Conservation (phyloP, 2,888 invertebrate genomes). For the Encarsia formosa region DNA sequence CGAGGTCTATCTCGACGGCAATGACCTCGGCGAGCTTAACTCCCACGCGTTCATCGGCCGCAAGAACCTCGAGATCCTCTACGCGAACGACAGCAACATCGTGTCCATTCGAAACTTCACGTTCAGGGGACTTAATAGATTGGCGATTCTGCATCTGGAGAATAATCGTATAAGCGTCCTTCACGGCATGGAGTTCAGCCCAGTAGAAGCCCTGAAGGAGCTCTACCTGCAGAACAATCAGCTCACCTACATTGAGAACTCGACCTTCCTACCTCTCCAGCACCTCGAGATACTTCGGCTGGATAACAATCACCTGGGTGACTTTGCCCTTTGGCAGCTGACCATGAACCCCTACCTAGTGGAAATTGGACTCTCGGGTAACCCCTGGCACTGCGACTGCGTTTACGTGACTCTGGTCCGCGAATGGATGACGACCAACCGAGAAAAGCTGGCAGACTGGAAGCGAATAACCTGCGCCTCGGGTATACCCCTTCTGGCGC, state of each 20-base stretch:
- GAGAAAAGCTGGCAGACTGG: constrained; percentile 77
- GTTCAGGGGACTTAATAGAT: constrained; percentile 78
- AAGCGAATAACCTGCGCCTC: constrained; percentile 70
- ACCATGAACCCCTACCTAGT: constrained; percentile 78
- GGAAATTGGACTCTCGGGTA: constrained; percentile 78
- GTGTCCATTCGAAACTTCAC: constrained; percentile 83
- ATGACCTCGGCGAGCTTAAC: constrained; percentile 80
- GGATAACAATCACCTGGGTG: constrained; percentile 77
- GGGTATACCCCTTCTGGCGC: constrained; percentile 68
- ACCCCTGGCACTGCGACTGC: constrained; percentile 91
- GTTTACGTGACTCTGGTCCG: constrained; percentile 75
- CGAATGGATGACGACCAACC: constrained; percentile 73
- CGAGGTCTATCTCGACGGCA: constrained; percentile 89
- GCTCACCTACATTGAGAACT: constrained; percentile 77
- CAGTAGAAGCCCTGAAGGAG: constrained; percentile 77
- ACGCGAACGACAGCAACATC: constrained; percentile 84
- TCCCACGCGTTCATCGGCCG: constrained; percentile 89
- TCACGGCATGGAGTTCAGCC: constrained; percentile 77
- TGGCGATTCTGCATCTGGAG: constrained; percentile 79
- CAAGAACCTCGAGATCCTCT: constrained; percentile 82
- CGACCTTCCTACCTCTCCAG: constrained; percentile 76
- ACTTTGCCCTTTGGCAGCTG: constrained; percentile 84
- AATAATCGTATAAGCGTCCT: constrained; percentile 78
- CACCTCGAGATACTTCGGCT: constrained; percentile 79
- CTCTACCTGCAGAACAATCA: constrained; percentile 83